These are phyloP conservation scores for Empis stercorea DNA, from an alignment of 2,888 invertebrate species.

Conservation along the genomic window DNA sequence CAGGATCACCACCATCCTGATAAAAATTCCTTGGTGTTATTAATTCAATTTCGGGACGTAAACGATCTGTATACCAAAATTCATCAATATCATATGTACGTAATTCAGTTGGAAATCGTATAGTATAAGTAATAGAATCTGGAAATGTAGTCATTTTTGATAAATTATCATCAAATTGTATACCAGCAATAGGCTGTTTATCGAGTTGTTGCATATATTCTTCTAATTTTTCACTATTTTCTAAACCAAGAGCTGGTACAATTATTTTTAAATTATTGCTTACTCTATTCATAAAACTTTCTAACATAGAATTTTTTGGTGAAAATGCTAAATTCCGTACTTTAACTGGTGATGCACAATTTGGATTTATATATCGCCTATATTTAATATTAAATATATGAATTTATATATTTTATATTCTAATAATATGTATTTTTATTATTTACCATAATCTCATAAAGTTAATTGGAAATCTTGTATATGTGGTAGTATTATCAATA, in stretches of 20 bases:
- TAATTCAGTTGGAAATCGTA: slow-evolving; percentile 53
- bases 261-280: not conserved
- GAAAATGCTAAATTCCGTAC: slow-evolving; percentile 8
- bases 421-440: not conserved
- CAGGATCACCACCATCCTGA: slow-evolving; percentile 45
- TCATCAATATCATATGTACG: slow-evolving; percentile 24
- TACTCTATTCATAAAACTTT: slow-evolving; percentile 2
- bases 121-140: slow-evolving; percentile 38
- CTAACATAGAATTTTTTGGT: slow-evolving; percentile 9
- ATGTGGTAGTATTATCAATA: slow-evolving; percentile 18
- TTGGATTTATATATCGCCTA: not conserved
- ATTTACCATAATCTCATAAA: slow-evolving; percentile 38
- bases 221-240: slow-evolving; percentile 39
- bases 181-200: slow-evolving; percentile 35
- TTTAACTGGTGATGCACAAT: not conserved
- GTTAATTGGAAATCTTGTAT: slow-evolving; percentile 17
- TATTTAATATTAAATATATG: not conserved
- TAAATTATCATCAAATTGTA: slow-evolving; percentile 44
- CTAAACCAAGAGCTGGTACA: slow-evolving; percentile 4
- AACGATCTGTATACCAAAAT: not conserved
- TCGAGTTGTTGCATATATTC: slow-evolving; percentile 40
- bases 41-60: slow-evolving; percentile 38
- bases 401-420: not conserved
- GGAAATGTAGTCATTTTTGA: slow-evolving; percentile 40
- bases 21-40: slow-evolving; percentile 49